A percentile compares a stretch with the other conserved stretches of the same genome.
These are phyloP conservation scores for Aeoliscus strigatus DNA, from an alignment of 2,797 vertebrate genomes.

Conservation along the genomic window DNA sequence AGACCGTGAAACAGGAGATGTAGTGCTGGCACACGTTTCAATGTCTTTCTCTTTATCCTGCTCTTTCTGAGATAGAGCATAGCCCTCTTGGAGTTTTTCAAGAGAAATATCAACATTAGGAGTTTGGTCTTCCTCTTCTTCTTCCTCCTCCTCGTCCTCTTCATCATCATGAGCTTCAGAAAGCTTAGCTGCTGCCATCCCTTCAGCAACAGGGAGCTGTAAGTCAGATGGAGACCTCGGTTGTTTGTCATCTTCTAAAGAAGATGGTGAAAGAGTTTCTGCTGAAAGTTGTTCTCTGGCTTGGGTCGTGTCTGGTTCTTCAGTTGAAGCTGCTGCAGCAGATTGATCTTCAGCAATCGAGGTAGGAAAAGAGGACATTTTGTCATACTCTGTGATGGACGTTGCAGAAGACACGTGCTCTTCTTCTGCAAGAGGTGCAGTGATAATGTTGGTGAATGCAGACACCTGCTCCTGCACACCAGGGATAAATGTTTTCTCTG, in stretches of 20 bases:
- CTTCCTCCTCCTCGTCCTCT: conserved; percentile 85
- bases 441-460: conserved; percentile 82
- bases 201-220: conserved; percentile 77
- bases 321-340: conserved; percentile 88
- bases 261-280: conserved; percentile 96
- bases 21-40: conserved; percentile 32
- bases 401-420: conserved; percentile 97
- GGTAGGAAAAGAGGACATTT: conserved; percentile 94
- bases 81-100: conserved; percentile 80
- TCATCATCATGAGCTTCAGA: too few species aligned
- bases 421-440: conserved; percentile 94
- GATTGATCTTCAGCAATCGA: conserved; percentile 97
- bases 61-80: conserved; percentile 59
- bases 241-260: conserved; percentile 95
- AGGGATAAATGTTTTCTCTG: conserved; percentile 75
- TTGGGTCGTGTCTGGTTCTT: conserved; percentile 83
- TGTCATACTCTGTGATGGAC: conserved; percentile 97
- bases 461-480: conserved; percentile 78
- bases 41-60: conserved; percentile 64
- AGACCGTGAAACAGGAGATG: conserved; percentile 37
- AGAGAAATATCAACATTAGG: conserved; percentile 80
- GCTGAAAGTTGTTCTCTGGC: conserved; percentile 95
- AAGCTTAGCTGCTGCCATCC: conserved; percentile 76
- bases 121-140: conserved; percentile 81
- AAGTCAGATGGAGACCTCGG: conserved; percentile 97